Evolutionary conservation across 2,888 invertebrate species (phyloP), one percentile per base, ranked within the genome.

Genomic region (Myathropa florea): DNA sequence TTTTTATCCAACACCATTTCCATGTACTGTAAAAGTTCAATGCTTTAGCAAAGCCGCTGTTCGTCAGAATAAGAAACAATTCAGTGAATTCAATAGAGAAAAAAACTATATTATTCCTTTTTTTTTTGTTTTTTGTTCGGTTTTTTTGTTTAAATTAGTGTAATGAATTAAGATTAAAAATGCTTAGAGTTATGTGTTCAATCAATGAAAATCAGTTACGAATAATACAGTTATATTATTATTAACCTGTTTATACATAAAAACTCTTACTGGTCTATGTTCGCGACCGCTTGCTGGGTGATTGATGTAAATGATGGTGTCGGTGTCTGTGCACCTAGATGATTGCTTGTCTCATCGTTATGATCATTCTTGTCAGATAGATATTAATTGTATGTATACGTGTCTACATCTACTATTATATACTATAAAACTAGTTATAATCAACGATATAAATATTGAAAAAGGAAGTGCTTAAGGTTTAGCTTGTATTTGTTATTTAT

Each of bases 101-200:
- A 86, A 84, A 83, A 85, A 76, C 39, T 71, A 78, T 71, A 61
- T 68, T 63, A 14, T 79, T 80, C 65, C 36, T 39, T 61, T 30
- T 64, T 71, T 36, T 57, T n/a, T 64, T 59, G n/a, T 39, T 61
- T 30, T 61, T 57, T 55, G n/a, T 53, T 67, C 53, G 24, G 21
- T 26, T 39, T 63, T 73, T 73, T 55, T 72, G 36, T 55, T 78
- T 70, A 83, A 79, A 71, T 86, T 83, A 86, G 75, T 79, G 79
- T 65, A 86, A 30, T 72, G 53, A 65, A 70, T 83, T 83, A 71
- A 75, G 71, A 75, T 83, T 86, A 86, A 83, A 86, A 86, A 86
- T 86, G 73, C 86, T 79, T 83, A 79, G 70, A 75, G 46, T 71
- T 86, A 81, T 70, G 60, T 82, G 60, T 73, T 86, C 39, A 80